Base-by-base conservation (phyloP, 2,797 vertebrate genomes). In the Zenarchopterus dispar region DNA sequence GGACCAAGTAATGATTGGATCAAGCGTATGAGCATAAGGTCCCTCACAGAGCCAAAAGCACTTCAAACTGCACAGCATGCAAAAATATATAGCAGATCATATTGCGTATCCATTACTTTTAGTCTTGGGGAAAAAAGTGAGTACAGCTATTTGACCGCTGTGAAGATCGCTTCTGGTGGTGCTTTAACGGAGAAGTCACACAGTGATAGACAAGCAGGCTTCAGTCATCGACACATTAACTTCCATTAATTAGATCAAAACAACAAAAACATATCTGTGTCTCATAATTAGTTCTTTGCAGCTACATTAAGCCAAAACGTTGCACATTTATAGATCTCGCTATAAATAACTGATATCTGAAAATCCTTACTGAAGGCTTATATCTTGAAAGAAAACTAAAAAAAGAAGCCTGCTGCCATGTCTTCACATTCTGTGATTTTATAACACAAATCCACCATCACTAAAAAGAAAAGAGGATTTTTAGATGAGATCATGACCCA, bases 21-120 rank as follows among this genome's bases (percentile, higher is more conserved):
- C 36, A 57, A 63, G 51, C 33, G 33, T 3, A 50, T 19, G 24
- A 77, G 74, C 63, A 69, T 62, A 62, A 43, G 66, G 65, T 52
- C 31, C 70, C 77, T 64, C 56, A 70, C 48, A 16, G 51, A 81
- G 75, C 74, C 76, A 77, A 71, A 79, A 68, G 13, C 55, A 66
- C 56, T 43, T 48, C 19, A 62, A 47, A 75, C 63, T 67, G 47
- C 64, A 70, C 72, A 73, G 54, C 44, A 49, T 65, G 58, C 67
- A 69, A 62, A 76, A 55, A 78, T 81, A 78, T 82, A 68, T 80
- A 53, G 60, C 75, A 77, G 49, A 77, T 73, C 8, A 65, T 67
- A 45, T 41, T 31, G 11, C 63, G 52, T 47, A 58, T 57, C 72
- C 26, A 42, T 19, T 77, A 47, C 65, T 70, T 80, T 70, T 60